Base-by-base conservation (phyloP, 1,140 invertebrate species). In the Conus ventricosus region DNA sequence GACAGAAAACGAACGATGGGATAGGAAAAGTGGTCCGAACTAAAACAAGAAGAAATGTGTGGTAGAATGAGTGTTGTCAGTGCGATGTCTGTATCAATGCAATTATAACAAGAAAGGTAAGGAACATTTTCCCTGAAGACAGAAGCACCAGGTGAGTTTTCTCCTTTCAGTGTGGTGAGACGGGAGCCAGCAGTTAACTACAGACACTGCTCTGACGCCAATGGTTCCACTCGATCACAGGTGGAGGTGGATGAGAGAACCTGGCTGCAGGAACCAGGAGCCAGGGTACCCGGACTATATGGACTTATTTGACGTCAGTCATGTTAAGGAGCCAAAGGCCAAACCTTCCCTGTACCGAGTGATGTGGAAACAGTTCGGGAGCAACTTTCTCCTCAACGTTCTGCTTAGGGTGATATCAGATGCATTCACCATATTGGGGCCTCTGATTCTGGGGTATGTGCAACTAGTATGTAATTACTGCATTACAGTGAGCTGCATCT, bases 361-460 rank as follows among this genome's bases (percentile, higher is more conserved):
- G 13, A 53, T 89, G 17, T 87, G 81, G 82, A 39, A 63, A 63
- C 89, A 89, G 89, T 89, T 85, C n/a, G 20, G 82, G 53, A 39
- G 25, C 10, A 17, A 7, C 5, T 23, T 89, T 10, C n/a, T 87
- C 7, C 1, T 23, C 10, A 80, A 67, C 15, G 83, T 87, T 23
- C 82, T 82, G n/a, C 53, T 63, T 7, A 89, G 85, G 51, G 1
- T 89, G 10, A 10, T 85, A 17, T 63, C 81, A 7, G 89, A 89
- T 76, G 39, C 87, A 4, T 3, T 15, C 7, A 6, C 80, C 10
- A 11, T 87, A 0, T 27, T 54, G 51, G 83, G 89, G n/a, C 89
- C 89, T 8, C 3, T 87, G 13, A 82, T 89, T 23, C 81, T 89
- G 63, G 82, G 80, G 89, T 71, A 20, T 71, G 67, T 71, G 13